Conservation (phyloP, 1,140 invertebrate genomes). For the Diploscapter pachys region DNA sequence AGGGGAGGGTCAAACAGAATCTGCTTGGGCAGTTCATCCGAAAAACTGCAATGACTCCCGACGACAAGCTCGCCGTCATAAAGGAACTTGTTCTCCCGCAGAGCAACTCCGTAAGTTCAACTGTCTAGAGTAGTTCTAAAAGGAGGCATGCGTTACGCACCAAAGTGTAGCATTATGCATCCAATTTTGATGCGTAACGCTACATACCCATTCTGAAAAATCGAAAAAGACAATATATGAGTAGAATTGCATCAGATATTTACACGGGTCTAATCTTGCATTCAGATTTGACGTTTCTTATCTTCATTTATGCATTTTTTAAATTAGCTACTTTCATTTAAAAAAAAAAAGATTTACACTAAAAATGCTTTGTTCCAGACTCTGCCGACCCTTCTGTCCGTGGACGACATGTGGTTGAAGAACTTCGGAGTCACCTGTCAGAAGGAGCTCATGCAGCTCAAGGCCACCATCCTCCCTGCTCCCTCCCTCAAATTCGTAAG, state of each 20-base stretch:
- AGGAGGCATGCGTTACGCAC: no score
- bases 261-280: neutral
- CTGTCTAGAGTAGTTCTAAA: no score
- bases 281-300: neutral
- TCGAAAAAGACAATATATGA: no score
- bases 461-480: neutral
- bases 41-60: no score
- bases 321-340: neutral
- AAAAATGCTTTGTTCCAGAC: neutral
- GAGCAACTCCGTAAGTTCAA: no score
- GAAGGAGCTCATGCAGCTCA: neutral
- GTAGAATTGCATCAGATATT: neutral
- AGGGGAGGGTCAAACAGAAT: no score
- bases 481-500: conserved; percentile 1
- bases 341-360: neutral
- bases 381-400: neutral
- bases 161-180: no score
- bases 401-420: neutral
- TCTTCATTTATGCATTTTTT: conserved; percentile 3
- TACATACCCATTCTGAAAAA: no score
- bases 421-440: neutral
- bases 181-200: no score
- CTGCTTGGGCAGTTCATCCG: no score
- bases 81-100: no score
- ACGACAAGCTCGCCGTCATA: no score